These are phyloP conservation scores for Panzeria rudis DNA, from an alignment of 2,888 invertebrate genomes.

Conservation along the genomic window DNA sequence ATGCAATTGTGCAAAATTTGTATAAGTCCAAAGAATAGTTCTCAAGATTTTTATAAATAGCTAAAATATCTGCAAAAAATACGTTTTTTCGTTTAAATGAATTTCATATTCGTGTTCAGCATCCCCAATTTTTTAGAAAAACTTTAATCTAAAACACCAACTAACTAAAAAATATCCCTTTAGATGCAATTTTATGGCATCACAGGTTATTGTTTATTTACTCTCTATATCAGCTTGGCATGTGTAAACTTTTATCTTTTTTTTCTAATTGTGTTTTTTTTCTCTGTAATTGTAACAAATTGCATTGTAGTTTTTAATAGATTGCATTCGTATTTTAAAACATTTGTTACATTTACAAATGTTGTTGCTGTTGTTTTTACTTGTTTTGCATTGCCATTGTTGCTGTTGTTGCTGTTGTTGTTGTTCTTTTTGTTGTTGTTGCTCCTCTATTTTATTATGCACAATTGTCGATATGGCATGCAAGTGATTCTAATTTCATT, in stretches of 20 bases:
- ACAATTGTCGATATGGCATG: conserved; percentile 62
- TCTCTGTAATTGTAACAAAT: conserved; percentile 59
- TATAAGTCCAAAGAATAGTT: too few relatives aligned
- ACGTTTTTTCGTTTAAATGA: too few relatives aligned
- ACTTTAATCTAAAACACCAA: neutral
- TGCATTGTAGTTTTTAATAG: conserved; percentile 62
- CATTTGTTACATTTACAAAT: conserved; percentile 57
- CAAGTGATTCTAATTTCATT: conserved; percentile 70
- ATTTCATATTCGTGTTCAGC: too few relatives aligned
- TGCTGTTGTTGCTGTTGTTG: conserved; percentile 2
- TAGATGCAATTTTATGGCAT: conserved; percentile 38
- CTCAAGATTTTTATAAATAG: too few relatives aligned
- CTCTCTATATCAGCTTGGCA: conserved; percentile 5
- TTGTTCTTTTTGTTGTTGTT: neutral
- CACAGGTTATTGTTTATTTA: conserved; percentile 57
- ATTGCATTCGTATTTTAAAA: conserved; percentile 60
- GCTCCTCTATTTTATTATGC: conserved; percentile 56
- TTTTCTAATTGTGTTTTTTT: conserved; percentile 33
- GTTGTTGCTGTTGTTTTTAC: conserved; percentile 14
- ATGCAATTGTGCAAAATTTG: too few relatives aligned
- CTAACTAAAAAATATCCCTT: neutral
- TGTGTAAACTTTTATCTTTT: neutral
- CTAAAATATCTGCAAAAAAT: too few relatives aligned
- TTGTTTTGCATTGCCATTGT: neutral
- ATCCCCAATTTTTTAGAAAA: too few relatives aligned